A percentile compares a stretch with the other conserved stretches of the same genome.
Evolutionary conservation across 30 jellyfish, hydroid and myxozoan species (phyloP).

Genomic region (Turritopsis dohrnii): DNA sequence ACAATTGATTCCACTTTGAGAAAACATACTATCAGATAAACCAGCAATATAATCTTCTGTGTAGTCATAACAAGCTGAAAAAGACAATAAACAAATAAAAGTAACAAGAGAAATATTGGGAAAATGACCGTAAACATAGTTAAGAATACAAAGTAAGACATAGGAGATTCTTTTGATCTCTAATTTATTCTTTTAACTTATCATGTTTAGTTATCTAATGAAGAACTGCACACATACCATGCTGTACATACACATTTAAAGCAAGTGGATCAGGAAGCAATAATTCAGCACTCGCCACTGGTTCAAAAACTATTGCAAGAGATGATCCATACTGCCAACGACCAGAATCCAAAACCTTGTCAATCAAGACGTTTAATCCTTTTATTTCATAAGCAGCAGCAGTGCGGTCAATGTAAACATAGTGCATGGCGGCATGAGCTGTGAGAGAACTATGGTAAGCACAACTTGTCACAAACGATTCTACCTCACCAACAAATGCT

Average conservation of each 20-base stretch:
- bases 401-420: not conserved
- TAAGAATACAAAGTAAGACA: not conserved
- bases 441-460: not conserved
- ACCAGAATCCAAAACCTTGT: not conserved
- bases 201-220: not conserved
- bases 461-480: not conserved
- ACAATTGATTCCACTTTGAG: not conserved
- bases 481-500: not conserved
- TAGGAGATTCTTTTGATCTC: not conserved
- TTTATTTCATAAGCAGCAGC: not conserved
- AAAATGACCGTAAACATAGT: not conserved
- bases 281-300: not conserved
- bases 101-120: not conserved
- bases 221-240: not conserved
- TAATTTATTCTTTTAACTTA: not conserved
- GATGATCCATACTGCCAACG: slow-evolving; percentile 18
- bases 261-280: not conserved
- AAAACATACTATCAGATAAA: not conserved
- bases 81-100: too few species aligned
- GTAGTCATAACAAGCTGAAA: slow-evolving; percentile 2
- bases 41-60: not conserved
- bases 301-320: slow-evolving; percentile 2
- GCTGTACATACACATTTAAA: not conserved
- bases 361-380: not conserved
- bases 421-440: not conserved